phyloP scores from a whole-genome alignment of 2,888 invertebrate genomes.

The Dioctria linearis region DNA sequence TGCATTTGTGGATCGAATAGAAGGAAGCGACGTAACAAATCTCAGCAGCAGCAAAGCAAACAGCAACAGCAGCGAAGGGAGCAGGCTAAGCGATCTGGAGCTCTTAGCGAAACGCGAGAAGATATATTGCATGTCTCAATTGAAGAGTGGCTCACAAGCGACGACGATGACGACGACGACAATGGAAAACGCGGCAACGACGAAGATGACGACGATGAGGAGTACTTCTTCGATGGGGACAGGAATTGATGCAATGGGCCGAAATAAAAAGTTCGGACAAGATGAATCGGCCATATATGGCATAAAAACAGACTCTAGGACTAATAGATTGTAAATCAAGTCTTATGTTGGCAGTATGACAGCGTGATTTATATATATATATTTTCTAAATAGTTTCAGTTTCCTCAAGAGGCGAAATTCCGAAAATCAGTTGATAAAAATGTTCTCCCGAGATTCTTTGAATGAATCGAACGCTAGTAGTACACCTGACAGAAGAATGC shows the following conservation, averaged over 20 bases:
- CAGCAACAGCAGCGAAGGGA: constrained; percentile 69
- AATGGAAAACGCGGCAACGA: constrained; percentile 52
- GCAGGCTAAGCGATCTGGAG: constrained; percentile 77
- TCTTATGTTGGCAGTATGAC: too few species aligned
- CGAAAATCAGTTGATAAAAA: constrained; percentile 66
- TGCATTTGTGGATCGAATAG: constrained; percentile 76
- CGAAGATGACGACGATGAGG: constrained; percentile 62
- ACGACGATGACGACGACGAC: constrained; percentile 66
- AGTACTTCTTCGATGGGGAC: constrained; percentile 68
- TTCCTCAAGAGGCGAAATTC: constrained; percentile 70
- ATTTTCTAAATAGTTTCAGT: constrained; percentile 65
- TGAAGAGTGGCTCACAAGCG: constrained; percentile 71
- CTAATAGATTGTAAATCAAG: constrained; percentile 56
- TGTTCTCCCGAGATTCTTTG: constrained; percentile 68
- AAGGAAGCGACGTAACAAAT: constrained; percentile 64
- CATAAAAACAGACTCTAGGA: constrained; percentile 43
- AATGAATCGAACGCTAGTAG: constrained; percentile 69
- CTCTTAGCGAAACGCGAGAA: constrained; percentile 75
- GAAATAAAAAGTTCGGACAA: constrained; percentile 20
- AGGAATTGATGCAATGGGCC: constrained; percentile 42
- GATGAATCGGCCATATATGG: constrained; percentile 21
- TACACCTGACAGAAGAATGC: constrained; percentile 63
- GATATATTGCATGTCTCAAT: constrained; percentile 72
- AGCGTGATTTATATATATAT: background rate
- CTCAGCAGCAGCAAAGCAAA: constrained; percentile 66